Conservation (phyloP, 1,140 invertebrate species). For the Galendromus occidentalis region DNA sequence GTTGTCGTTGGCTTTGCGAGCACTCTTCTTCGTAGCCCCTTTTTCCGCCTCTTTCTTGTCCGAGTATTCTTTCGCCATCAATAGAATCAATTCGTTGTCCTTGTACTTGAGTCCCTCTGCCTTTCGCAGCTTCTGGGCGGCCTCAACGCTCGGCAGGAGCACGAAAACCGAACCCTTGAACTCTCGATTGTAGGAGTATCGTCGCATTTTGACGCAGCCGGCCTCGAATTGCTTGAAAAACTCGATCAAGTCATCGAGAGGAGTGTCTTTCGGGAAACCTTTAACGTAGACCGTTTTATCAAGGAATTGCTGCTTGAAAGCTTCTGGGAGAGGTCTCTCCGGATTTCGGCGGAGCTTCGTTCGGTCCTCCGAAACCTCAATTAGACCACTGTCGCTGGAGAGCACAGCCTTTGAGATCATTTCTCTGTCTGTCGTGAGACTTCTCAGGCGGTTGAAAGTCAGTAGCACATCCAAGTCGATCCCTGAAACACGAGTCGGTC, state of each 20-base stretch:
- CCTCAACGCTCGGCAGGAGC: constrained; percentile 52
- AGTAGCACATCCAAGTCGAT: constrained; percentile 57
- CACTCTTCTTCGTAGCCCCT: not conserved
- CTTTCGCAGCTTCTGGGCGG: constrained; percentile 43
- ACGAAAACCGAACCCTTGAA: constrained; percentile 81
- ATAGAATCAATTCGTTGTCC: constrained; percentile 37
- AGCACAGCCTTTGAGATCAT: constrained; percentile 50
- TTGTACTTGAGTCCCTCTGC: constrained; percentile 45
- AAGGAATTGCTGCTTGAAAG: constrained; percentile 52
- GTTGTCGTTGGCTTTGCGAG: not conserved
- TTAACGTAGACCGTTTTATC: constrained; percentile 63
- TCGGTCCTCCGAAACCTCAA: constrained; percentile 59
- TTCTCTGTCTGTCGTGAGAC: constrained; percentile 43
- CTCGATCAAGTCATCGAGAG: constrained; percentile 47
- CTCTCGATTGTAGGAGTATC: constrained; percentile 23
- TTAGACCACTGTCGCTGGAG: constrained; percentile 47
- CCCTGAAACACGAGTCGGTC: constrained; percentile 29
- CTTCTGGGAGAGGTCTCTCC: constrained; percentile 56
- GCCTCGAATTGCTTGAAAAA: constrained; percentile 47
- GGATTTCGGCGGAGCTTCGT: constrained; percentile 57
- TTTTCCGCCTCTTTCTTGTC: constrained; percentile 6
- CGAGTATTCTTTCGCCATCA: not conserved
- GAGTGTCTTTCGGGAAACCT: constrained; percentile 52
- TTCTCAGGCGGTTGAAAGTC: constrained; percentile 66
- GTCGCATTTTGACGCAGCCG: constrained; percentile 12